Evolutionary conservation across 1,140 invertebrate genomes (phyloP), one percentile per base, ranked within the genome.

Genomic region (Atopsyche davidsoni): DNA sequence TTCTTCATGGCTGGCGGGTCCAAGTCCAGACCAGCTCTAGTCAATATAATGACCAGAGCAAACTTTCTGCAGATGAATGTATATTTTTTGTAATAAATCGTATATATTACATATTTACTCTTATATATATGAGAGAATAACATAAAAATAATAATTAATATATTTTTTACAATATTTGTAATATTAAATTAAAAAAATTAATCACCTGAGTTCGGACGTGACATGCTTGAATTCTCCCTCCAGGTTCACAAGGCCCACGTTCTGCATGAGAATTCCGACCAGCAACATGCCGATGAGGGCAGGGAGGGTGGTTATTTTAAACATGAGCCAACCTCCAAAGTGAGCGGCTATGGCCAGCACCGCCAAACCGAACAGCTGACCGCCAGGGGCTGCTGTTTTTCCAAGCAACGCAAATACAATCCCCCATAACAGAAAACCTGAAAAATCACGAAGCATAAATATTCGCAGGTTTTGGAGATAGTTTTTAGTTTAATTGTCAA

Each of bases 1-100:
- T 85, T 84, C 63, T 80, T 83, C 58, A 98, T 73, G 11, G 89
- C 89, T 41, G 73, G 69, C 2, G 92, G 87, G 68, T 98, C 88
- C 51, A 98, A 76, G 60, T 94, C 92, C 49, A 98, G 75, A 2
- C 95, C 95, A 53, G 94, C 95, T 71, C 93, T 75, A 24, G 85
- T 88, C 46, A 98, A 72, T 60, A 98, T 97, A 34, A 98, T 87
- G 6, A 90, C 87, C 53, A 98, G 72, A 1, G 94, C 91, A 47
- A 94, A 78, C 75, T 89, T 89, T 62, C 94, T 74, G 59, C 14
- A 65, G 68, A 50, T 35, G 25, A 28, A 28, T 28, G 25, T 7
- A 28, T 28, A 28, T 28, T 28, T 28, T n/a, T n/a, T n/a, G n/a
- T n/a, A n/a, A n/a, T n/a, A n/a, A n/a, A n/a, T n/a, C n/a, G n/a